These are phyloP conservation scores for Acanthoscelides obtectus DNA, from an alignment of 2,888 invertebrate genomes.

Conservation along the genomic window DNA sequence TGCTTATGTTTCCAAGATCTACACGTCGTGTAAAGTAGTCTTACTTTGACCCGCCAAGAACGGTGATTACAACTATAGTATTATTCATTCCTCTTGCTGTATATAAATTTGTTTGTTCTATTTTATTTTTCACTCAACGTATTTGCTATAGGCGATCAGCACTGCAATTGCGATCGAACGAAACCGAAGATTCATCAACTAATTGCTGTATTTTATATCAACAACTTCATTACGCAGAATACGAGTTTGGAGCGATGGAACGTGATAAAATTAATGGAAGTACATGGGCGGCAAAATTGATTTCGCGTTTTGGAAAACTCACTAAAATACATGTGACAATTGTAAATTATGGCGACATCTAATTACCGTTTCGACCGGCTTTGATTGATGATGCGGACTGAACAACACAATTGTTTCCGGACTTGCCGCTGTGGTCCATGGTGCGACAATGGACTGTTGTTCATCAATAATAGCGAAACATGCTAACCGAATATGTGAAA, in stretches of 20 bases:
- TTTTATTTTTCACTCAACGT: no score
- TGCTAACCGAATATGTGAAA: no score
- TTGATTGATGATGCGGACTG: background rate
- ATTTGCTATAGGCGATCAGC: no score
- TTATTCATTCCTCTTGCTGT: no score
- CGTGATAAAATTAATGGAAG: background rate
- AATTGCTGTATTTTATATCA: background rate
- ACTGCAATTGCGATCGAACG: background rate
- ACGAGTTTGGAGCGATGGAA: background rate
- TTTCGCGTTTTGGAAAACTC: background rate
- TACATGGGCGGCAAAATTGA: background rate
- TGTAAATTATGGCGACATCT: background rate
- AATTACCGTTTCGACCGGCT: background rate
- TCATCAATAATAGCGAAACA: no score
- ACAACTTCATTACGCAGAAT: background rate
- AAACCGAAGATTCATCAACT: background rate
- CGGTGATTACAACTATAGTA: no score
- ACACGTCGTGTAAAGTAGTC: no score
- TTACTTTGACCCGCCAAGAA: no score
- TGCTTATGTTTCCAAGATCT: no score
- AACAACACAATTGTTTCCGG: background rate
- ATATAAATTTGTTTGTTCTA: no score
- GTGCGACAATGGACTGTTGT: no score
- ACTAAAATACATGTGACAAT: background rate
- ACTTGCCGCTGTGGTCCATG: background rate